These are phyloP conservation scores for Carpatolechia fugitivella DNA, from an alignment of 2,888 invertebrate species.

Conservation along the genomic window DNA sequence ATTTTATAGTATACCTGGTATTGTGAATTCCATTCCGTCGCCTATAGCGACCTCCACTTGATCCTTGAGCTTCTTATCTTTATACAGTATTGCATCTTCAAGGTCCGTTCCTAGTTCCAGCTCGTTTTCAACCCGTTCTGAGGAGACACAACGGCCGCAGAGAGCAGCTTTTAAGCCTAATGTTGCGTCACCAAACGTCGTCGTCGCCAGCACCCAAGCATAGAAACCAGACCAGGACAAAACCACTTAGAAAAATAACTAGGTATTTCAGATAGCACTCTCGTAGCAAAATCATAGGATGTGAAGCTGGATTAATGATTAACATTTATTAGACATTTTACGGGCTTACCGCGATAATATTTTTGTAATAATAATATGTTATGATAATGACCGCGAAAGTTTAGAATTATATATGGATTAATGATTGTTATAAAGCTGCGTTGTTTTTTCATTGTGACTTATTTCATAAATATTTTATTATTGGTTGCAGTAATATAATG, in stretches of 20 bases:
- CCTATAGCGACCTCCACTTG: constrained; percentile 95
- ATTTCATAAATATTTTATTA: no score
- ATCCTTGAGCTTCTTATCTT: constrained; percentile 93
- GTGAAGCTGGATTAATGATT: not conserved
- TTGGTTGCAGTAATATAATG: no score
- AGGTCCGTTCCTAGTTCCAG: constrained; percentile 82
- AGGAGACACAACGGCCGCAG: constrained; percentile 83
- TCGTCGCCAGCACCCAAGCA: constrained; percentile 67
- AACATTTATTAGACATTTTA: no score
- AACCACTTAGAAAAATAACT: constrained; percentile 21
- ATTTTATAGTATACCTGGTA: constrained; percentile 82
- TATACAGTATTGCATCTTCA: constrained; percentile 91
- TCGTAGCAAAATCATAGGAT: not conserved
- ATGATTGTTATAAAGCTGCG: no score
- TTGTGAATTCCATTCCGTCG: constrained; percentile 95
- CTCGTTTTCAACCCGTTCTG: constrained; percentile 83
- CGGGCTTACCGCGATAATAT: no score
- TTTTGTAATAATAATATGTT: not conserved
- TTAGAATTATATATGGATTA: no score
- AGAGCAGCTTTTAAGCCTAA: constrained; percentile 79
- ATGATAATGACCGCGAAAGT: no score
- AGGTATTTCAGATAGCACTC: not conserved
- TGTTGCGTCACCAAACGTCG: constrained; percentile 54
- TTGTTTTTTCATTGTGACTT: no score
- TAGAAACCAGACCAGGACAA: constrained; percentile 74